Evolutionary conservation across 1,140 invertebrate genomes (phyloP), one percentile per base, ranked within the genome.

Genomic region (Octopus sinensis): DNA sequence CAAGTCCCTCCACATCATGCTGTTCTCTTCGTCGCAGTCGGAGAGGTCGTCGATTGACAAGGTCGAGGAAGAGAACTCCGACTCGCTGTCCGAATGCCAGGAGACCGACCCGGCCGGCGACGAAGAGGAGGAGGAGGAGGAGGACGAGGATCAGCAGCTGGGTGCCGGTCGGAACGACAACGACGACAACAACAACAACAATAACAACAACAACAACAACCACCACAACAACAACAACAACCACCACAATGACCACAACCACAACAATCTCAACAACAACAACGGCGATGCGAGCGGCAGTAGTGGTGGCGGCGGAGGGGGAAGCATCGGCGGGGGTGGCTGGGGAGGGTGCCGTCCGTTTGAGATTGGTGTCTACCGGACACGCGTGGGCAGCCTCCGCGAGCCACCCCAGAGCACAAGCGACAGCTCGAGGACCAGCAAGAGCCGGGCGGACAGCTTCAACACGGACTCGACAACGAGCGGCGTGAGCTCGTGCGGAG

Each of bases 401-500:
- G 82, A 82, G 52, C 84, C 62, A 73, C 75, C 83, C 56, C 84
- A 88, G 76, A 88, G 86, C 82, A 88, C 88, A 81, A 90, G 87
- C 84, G 89, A 89, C 53, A 88, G 87, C 80, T 86, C 85, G 6
- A 82, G 85, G 30, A 86, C 86, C 51, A 88, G 86, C 82, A 91
- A 90, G 86, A 91, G 89, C 84, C 84, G 91, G 30, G 88, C 90
- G 53, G 87, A 89, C 78, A 91, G 90, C 84, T 92, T 93, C 82
- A 88, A 89, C 82, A 95, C 94, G 17, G 95, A 95, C 87, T 95
- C 94, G 0, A 95, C 86, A 43, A 88, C 94, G 4, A 95, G 94
- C 84, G 95, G 95, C 53, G 93, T 95, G 7, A 94, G 94, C 90
- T 95, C 94, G 73, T 94, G 93, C 86, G n/a, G n/a, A n/a, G n/a